A percentile compares a stretch with the other conserved stretches of the same genome.
Evolutionary conservation across 2,888 invertebrate species (phyloP).

Genomic region (Netelia inedita): DNA sequence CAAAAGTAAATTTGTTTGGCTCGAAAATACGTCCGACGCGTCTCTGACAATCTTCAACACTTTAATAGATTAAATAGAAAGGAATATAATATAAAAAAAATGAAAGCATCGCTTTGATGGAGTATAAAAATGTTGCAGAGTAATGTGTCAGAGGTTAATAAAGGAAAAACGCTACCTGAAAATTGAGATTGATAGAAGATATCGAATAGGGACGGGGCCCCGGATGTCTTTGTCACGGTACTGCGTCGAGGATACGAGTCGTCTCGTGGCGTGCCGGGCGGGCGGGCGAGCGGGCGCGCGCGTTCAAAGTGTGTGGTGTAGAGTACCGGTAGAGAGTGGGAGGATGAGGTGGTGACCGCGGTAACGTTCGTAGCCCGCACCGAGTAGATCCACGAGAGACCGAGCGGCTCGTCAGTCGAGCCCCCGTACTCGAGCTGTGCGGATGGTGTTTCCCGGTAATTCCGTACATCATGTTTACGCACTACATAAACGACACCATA

Average conservation of each 20-base stretch:
- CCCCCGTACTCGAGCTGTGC: conserved; percentile 61
- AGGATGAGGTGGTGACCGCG: conserved; percentile 33
- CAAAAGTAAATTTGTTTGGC: too few species aligned
- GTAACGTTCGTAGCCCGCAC: conserved; percentile 14
- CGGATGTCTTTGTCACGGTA: conserved; percentile 62
- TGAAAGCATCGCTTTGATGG: neutral
- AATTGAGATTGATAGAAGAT: conserved; percentile 49
- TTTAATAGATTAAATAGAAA: neutral
- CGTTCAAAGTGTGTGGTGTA: conserved; percentile 61
- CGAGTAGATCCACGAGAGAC: conserved; percentile 33
- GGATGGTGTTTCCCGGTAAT: conserved; percentile 19
- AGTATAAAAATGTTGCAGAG: neutral
- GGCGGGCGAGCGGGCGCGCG: conserved; percentile 21
- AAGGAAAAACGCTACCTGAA: neutral
- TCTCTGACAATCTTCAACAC: neutral
- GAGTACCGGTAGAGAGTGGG: conserved; percentile 39
- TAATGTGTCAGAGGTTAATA: neutral
- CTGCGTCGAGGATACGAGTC: conserved; percentile 54
- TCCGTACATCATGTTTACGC: neutral
- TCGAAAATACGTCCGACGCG: too few species aligned
- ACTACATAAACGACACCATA: neutral
- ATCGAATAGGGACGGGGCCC: conserved; percentile 45
- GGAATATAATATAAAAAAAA: neutral
- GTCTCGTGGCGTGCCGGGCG: conserved; percentile 36
- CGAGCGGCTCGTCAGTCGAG: conserved; percentile 61